Conservation (phyloP, 2,797 vertebrate species). For the Thamnophis elegans region DNA sequence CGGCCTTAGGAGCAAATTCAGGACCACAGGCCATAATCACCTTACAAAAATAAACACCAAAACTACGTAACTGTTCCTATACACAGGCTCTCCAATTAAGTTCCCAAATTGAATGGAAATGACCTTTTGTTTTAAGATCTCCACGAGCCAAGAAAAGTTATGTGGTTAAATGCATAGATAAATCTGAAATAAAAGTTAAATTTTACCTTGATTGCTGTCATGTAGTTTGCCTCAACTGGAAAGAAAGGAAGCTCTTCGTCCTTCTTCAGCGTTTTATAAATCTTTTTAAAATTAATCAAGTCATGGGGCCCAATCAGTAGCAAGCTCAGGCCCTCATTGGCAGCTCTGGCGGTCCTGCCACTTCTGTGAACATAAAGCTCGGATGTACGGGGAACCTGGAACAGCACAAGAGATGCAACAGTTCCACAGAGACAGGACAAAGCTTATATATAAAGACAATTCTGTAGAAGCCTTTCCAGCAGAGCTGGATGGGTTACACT, state of each 20-base stretch:
- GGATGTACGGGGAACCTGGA: slow-evolving; percentile 90
- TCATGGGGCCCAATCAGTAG: slow-evolving; percentile 90
- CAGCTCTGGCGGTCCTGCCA: slow-evolving; percentile 89
- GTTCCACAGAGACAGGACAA: background rate
- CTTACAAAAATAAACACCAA: background rate
- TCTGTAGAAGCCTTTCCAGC: background rate
- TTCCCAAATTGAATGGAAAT: background rate
- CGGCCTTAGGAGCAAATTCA: too few relatives aligned
- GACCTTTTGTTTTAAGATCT: background rate
- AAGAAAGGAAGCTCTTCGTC: slow-evolving; percentile 88
- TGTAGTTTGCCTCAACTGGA: slow-evolving; percentile 85
- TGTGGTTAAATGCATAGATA: background rate
- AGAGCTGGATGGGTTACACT: background rate
- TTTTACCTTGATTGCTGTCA: slow-evolving; percentile 86
- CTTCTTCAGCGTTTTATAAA: slow-evolving; percentile 87
- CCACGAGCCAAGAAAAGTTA: fast-evolving
- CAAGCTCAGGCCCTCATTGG: slow-evolving; percentile 88
- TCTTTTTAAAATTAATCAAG: slow-evolving; percentile 89
- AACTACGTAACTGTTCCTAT: background rate
- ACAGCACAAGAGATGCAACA: background rate
- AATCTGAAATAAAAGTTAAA: background rate
- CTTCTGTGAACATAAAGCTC: slow-evolving; percentile 95
- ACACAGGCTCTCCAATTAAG: background rate
- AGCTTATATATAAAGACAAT: background rate
- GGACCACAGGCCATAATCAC: background rate